Conservation (phyloP, 2,797 vertebrate genomes). For the Lycodopsis pacificus region DNA sequence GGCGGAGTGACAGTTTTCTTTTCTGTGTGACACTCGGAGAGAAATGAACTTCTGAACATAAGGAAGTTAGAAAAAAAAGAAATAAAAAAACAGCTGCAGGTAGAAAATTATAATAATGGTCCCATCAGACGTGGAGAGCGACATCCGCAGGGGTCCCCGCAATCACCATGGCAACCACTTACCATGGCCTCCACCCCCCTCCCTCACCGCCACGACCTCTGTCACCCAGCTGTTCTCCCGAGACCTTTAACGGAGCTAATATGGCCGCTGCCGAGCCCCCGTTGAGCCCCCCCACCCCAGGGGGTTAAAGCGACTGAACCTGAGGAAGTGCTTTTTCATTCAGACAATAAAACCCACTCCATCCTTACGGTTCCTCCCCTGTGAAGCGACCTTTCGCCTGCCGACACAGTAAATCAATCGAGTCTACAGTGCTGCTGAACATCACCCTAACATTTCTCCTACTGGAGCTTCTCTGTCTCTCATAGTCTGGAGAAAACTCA, state of each 20-base stretch:
- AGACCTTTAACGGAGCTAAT: conserved; percentile 68
- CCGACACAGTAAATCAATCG: conserved; percentile 40
- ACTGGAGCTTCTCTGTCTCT: conserved; percentile 18
- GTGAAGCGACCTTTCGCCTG: conserved; percentile 47
- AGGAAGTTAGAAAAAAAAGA: neutral
- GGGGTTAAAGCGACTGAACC: conserved; percentile 44
- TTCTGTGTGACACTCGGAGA: too few relatives aligned
- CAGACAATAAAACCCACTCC: conserved; percentile 50
- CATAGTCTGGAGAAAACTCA: conserved; percentile 16
- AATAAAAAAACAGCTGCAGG: conserved; percentile 17
- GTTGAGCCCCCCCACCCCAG: neutral
- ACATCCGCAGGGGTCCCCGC: conserved; percentile 46
- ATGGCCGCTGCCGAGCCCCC: conserved; percentile 46
- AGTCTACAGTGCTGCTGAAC: conserved; percentile 37
- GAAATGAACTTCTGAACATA: neutral
- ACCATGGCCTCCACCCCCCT: conserved; percentile 46
- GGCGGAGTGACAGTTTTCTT: neutral
- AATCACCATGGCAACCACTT: conserved; percentile 67
- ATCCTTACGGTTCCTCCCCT: conserved; percentile 17
- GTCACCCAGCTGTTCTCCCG: conserved; percentile 57
- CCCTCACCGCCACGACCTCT: conserved; percentile 53
- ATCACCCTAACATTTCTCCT: conserved; percentile 37
- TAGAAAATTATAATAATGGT: conserved; percentile 22
- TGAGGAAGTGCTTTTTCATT: conserved; percentile 40
- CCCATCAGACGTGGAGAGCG: conserved; percentile 57